These are phyloP conservation scores for Oncorhynchus keta DNA, from an alignment of 2,113 vertebrate species.

Conservation along the genomic window DNA sequence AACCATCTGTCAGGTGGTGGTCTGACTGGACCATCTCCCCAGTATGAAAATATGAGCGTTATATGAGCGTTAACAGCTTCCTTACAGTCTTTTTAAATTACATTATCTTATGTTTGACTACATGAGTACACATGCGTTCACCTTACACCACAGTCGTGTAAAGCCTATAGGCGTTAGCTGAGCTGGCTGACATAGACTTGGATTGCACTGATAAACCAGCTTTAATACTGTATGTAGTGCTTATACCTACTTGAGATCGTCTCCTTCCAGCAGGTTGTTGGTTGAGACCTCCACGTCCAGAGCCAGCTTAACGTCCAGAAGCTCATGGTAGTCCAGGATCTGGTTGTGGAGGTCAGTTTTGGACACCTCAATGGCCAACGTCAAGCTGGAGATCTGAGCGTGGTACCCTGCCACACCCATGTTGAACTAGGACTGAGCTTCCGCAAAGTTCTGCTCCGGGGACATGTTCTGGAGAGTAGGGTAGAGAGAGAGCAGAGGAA, in stretches of 20 bases:
- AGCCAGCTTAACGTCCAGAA: constrained; percentile 63
- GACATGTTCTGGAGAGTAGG: constrained; percentile 46
- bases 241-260: constrained; percentile 59
- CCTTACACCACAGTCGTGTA: background rate
- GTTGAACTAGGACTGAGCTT: constrained; percentile 58
- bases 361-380: constrained; percentile 60
- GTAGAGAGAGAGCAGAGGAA: background rate
- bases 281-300: constrained; percentile 66
- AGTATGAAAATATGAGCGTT: no score
- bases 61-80: no score
- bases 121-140: background rate
- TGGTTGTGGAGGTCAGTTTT: constrained; percentile 64
- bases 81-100: no score
- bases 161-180: background rate
- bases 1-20: no score
- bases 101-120: no score
- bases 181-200: background rate
- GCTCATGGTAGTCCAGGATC: constrained; percentile 63
- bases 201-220: no score
- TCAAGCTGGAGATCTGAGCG: constrained; percentile 55
- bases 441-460: constrained; percentile 58
- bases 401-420: constrained; percentile 60
- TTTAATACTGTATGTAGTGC: background rate
- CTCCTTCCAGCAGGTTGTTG: constrained; percentile 63
- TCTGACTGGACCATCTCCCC: no score